Evolutionary conservation across 2,113 vertebrate species (phyloP), one percentile per base, ranked within the genome.

Genomic region (Strigops habroptila): DNA sequence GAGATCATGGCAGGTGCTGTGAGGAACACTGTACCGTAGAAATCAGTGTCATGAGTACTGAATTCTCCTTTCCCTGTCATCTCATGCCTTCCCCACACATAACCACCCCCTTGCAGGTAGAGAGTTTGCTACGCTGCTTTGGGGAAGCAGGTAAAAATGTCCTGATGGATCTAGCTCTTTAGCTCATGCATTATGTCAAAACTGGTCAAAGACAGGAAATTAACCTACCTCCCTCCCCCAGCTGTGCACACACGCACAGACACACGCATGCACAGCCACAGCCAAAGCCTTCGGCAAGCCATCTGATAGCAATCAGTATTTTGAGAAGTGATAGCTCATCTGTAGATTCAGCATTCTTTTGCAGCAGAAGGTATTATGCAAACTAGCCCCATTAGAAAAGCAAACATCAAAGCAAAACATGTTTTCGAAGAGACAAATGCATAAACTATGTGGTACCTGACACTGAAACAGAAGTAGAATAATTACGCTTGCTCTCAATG

Each of bases 281-380:
- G 92, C 96, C 96, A 97, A 96, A 86, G 94, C 97, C 95, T 88
- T 97, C 41, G 78, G 91, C 96, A 97, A 97, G 75, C 95, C 95
- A 96, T 91, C 94, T 97, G 96, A 97, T 96, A 96, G 91, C 90
- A 96, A 97, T 97, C 96, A 97, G 92, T 91, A 95, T 96, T 97
- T 94, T 95, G 74, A 95, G 95, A 94, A 95, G 93, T 94, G 93
- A 97, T 97, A 95, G 88, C 91, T 97, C 92, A 97, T 97, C 95
- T 97, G 94, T 96, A 96, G 86, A 95, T 93, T 97, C 96, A 95
- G 95, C 95, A 96, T 96, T 96, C 95, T 94, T 91, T 91, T 97
- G 85, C 91, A 93, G 95, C 83, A 97, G 71, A 95, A 97, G 90
- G 84, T 95, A 93, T 93, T 95, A 95, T 96, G 95, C 95, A 97